Conservation (phyloP, 1,140 invertebrate species). For the Lucilia sericata region DNA sequence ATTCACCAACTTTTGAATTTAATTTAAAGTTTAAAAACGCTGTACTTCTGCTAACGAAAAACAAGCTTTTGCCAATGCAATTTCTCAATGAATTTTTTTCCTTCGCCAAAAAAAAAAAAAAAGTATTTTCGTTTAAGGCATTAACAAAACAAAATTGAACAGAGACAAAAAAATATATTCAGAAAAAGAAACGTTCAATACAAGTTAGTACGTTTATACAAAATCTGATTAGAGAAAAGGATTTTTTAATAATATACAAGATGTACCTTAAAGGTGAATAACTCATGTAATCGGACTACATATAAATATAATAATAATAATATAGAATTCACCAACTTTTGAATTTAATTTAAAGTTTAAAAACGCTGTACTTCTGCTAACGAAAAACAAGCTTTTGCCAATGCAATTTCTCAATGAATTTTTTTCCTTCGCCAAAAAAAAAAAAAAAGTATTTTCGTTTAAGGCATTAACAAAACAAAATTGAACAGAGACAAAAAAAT, state of each 20-base stretch:
- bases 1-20: too few species aligned
- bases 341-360: too few species aligned
- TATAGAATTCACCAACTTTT: too few species aligned
- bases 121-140: not conserved
- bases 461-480: not conserved
- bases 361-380: too few species aligned
- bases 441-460: not conserved
- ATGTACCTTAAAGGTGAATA: too few species aligned
- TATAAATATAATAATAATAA: too few species aligned
- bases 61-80: not conserved
- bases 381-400: not conserved
- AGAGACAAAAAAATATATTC: not conserved
- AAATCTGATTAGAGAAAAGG: too few species aligned
- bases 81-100: slow-evolving; percentile 8
- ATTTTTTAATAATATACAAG: too few species aligned
- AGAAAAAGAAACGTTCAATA: not conserved
- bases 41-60: too few species aligned
- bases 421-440: not conserved
- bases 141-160: not conserved
- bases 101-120: not conserved
- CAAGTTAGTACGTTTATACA: not conserved
- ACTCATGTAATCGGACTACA: too few species aligned
- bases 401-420: not conserved
- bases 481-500: not conserved
- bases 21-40: too few species aligned